Evolutionary conservation across 2,113 vertebrate genomes (phyloP).

Genomic region (Sardina pilchardus): DNA sequence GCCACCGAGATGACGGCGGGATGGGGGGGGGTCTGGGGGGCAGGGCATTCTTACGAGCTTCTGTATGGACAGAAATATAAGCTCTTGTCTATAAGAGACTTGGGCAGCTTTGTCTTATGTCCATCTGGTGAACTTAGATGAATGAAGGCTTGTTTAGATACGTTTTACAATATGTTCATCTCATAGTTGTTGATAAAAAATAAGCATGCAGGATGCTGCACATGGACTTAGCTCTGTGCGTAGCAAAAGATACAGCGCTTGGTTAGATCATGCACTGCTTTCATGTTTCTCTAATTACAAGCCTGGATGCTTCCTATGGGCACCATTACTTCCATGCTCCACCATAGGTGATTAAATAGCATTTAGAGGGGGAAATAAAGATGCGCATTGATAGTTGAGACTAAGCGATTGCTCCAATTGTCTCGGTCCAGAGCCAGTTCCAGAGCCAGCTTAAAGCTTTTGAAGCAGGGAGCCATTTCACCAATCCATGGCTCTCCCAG

Average conservation of each 20-base stretch:
- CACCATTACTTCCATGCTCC: background rate
- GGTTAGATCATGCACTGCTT: background rate
- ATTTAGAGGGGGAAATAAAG: background rate
- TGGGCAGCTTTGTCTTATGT: background rate
- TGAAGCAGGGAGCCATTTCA: background rate
- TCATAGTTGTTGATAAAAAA: background rate
- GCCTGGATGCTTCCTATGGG: background rate
- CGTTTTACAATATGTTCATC: background rate
- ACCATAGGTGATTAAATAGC: background rate
- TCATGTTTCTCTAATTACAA: background rate
- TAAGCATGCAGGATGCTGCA: background rate
- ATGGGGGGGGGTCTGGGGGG: too few species aligned
- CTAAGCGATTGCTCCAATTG: background rate
- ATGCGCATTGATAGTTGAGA: background rate
- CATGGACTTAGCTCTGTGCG: background rate
- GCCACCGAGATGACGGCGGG: background rate
- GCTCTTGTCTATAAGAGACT: background rate
- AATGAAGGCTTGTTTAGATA: background rate
- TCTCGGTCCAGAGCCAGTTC: background rate
- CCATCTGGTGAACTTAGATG: background rate
- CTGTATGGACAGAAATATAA: background rate
- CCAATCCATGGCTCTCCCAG: slow-evolving; percentile 1
- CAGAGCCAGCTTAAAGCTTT: background rate
- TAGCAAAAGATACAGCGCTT: background rate
- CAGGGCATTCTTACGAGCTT: background rate